These are phyloP conservation scores for Chrysaora quinquecirrha DNA, from an alignment of 30 jellyfish, hydroid and myxozoan genomes.

Conservation along the genomic window DNA sequence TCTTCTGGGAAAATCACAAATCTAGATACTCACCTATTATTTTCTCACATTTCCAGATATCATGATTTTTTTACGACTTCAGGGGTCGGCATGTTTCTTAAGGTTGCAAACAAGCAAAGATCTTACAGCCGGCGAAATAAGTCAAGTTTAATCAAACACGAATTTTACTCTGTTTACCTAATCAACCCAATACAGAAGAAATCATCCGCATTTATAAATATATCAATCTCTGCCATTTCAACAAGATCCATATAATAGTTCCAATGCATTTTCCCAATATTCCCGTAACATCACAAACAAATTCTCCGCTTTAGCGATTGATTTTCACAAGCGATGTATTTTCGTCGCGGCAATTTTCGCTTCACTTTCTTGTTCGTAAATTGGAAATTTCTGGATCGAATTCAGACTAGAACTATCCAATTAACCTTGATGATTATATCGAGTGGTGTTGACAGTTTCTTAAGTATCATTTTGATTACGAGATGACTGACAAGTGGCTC, in stretches of 20 bases:
- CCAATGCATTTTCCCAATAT: not conserved
- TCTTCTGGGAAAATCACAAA: too few species aligned
- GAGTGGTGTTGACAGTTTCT: not conserved
- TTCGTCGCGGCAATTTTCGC: not conserved
- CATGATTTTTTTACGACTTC: too few species aligned
- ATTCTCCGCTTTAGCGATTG: not conserved
- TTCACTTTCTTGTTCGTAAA: not conserved
- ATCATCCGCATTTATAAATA: not conserved
- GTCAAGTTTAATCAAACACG: constrained; percentile 1
- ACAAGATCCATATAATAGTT: not conserved
- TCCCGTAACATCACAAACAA: not conserved
- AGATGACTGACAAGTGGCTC: too few species aligned
- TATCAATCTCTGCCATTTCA: too few species aligned
- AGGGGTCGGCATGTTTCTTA: too few species aligned
- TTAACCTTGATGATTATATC: not conserved
- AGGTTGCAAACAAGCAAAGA: not conserved
- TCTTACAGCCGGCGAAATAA: constrained; percentile 5
- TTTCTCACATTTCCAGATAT: too few species aligned
- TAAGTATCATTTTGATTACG: not conserved
- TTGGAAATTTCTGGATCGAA: not conserved
- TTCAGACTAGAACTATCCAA: too few species aligned
- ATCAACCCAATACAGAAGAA: not conserved
- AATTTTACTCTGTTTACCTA: not conserved
- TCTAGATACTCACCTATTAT: too few species aligned
- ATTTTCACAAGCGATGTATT: too few species aligned